These are phyloP conservation scores for Dascyllus trimaculatus DNA, from an alignment of 2,113 vertebrate genomes.

Conservation along the genomic window DNA sequence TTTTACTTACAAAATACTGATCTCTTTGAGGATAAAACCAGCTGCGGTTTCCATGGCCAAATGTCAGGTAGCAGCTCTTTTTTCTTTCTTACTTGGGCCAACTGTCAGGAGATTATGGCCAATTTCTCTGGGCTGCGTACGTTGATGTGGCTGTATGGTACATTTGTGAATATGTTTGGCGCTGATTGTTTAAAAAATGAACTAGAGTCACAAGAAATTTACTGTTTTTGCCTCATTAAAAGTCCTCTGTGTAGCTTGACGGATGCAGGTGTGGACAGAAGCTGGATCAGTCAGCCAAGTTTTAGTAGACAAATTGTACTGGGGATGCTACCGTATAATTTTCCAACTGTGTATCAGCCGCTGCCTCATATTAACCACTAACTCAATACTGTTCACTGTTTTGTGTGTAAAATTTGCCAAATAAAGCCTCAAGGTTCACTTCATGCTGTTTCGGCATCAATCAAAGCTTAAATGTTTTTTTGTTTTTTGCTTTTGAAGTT, in stretches of 20 bases:
- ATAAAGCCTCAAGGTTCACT: too few relatives aligned
- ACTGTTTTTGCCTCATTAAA: conserved; percentile 10
- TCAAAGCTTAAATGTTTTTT: too few relatives aligned
- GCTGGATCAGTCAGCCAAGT: background rate
- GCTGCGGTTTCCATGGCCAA: conserved; percentile 4
- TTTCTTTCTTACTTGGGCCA: background rate
- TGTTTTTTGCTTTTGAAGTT: too few relatives aligned
- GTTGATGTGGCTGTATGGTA: background rate
- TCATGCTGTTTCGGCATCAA: too few relatives aligned
- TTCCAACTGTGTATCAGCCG: background rate
- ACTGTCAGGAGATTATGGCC: background rate
- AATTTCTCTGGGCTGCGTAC: background rate
- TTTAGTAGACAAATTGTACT: background rate
- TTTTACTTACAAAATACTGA: conserved; percentile 5
- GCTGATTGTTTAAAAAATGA: conserved; percentile 2
- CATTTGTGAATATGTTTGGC: conserved; percentile 21
- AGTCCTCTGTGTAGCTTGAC: background rate
- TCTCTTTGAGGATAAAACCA: conserved; percentile 17
- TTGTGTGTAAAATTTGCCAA: too few relatives aligned
- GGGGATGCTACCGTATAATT: background rate
- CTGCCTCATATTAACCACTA: too few relatives aligned
- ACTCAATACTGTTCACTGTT: too few relatives aligned
- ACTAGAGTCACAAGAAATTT: background rate
- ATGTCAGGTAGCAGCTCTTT: conserved; percentile 17
- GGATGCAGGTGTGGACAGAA: conserved; percentile 18